phyloP scores from a whole-genome alignment of 2,797 vertebrate species.

The Lacerta viridis region DNA sequence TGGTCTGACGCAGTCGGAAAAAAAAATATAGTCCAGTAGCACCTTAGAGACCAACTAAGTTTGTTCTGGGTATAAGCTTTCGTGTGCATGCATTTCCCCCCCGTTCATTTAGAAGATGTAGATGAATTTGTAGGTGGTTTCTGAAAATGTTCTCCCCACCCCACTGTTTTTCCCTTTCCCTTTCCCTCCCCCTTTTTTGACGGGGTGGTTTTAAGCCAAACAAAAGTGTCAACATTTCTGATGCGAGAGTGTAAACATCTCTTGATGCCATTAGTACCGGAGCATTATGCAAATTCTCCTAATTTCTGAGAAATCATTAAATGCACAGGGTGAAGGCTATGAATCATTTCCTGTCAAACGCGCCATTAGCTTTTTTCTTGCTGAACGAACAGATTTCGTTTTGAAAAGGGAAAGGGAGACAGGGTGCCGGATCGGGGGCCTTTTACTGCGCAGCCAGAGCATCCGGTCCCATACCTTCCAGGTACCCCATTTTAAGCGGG shows the following conservation, averaged over 20 bases:
- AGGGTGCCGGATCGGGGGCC: neutral
- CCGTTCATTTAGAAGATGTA: neutral
- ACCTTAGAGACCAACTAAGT: too few species aligned
- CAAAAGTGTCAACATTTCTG: neutral
- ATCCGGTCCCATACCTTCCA: neutral
- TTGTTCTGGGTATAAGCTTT: too few species aligned
- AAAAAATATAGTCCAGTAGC: too few species aligned
- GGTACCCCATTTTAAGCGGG: neutral
- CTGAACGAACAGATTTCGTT: neutral
- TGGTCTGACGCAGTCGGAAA: too few species aligned
- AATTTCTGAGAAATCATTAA: conserved; percentile 72
- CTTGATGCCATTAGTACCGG: neutral
- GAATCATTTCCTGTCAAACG: conserved; percentile 76
- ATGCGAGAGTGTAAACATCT: neutral
- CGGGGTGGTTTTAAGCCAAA: neutral
- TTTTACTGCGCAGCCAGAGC: too few species aligned
- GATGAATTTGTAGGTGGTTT: neutral
- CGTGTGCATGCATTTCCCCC: too few species aligned
- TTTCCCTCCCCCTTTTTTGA: too few species aligned
- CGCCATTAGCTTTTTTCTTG: neutral
- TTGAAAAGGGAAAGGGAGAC: neutral
- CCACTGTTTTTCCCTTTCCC: too few species aligned
- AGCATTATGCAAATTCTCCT: conserved; percentile 36
- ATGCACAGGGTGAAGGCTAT: conserved; percentile 71
- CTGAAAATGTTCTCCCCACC: neutral